These are phyloP conservation scores for Delichon dasypus DNA, from an alignment of 2,797 vertebrate species.

Conservation along the genomic window DNA sequence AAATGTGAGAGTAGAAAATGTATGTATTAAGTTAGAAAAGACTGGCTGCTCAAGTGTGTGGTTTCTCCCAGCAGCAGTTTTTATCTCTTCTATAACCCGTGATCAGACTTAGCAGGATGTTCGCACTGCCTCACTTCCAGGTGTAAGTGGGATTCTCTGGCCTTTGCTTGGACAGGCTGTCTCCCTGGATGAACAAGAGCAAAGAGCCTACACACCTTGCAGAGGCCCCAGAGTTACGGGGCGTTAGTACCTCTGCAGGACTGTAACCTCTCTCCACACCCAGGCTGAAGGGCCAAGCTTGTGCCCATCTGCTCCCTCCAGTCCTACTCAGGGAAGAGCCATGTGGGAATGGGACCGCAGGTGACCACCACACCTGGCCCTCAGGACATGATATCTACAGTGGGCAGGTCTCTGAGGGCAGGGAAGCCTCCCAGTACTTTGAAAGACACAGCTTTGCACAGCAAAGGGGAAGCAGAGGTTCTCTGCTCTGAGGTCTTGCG, in stretches of 20 bases:
- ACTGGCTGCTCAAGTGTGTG: not conserved
- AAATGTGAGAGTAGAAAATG: not conserved
- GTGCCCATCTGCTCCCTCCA: not conserved
- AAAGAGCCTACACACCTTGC: not conserved
- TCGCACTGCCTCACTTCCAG: not conserved
- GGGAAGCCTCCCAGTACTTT: not conserved
- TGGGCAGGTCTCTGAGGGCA: not conserved
- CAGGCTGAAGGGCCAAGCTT: not conserved
- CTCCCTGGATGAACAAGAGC: not conserved
- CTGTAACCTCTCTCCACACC: not conserved
- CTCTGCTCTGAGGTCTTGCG: not conserved
- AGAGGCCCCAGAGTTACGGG: accelerated
- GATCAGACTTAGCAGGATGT: not conserved
- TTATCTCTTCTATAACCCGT: not conserved
- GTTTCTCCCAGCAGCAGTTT: not conserved
- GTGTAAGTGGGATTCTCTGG: not conserved
- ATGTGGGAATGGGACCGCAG: not conserved
- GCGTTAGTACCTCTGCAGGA: not conserved
- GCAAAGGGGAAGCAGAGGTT: not conserved
- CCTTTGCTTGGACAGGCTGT: not conserved
- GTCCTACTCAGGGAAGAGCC: not conserved
- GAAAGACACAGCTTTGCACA: not conserved
- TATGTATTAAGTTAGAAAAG: not conserved
- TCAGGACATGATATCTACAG: not conserved
- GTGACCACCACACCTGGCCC: not conserved